Evolutionary conservation across 2,888 invertebrate species (phyloP).

Genomic region (Volucella inflata): DNA sequence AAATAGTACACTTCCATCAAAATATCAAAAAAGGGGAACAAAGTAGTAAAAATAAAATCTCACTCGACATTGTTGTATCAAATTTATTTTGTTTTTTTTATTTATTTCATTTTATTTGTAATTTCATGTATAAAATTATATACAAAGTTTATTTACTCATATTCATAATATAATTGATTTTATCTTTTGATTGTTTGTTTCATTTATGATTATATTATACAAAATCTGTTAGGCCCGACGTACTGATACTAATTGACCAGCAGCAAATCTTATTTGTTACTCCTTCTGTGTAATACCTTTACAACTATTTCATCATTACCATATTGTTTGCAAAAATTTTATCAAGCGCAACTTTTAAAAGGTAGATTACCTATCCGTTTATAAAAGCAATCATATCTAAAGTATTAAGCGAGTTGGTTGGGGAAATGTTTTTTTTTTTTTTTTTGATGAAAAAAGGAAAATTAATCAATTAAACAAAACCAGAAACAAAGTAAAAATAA

Average conservation of each 20-base stretch:
- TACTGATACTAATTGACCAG: constrained; percentile 43
- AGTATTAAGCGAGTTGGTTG: constrained; percentile 21
- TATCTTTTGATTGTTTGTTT: not conserved
- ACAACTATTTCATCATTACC: constrained; percentile 18
- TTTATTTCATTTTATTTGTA: constrained; percentile 44
- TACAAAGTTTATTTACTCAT: constrained; percentile 65
- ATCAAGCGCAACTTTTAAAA: constrained; percentile 37
- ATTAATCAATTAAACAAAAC: constrained; percentile 20
- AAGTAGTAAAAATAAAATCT: constrained; percentile 1
- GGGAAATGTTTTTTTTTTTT: constrained; percentile 9
- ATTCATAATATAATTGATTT: constrained; percentile 22
- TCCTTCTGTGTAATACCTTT: constrained; percentile 55
- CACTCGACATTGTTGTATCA: constrained; percentile 53
- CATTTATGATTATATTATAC: constrained; percentile 56
- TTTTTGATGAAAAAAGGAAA: constrained; percentile 11
- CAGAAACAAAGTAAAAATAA: constrained; percentile 21
- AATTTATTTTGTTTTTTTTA: constrained; percentile 37
- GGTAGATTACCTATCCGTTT: constrained; percentile 35
- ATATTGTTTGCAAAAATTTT: constrained; percentile 37
- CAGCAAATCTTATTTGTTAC: constrained; percentile 40
- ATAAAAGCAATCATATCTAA: not conserved
- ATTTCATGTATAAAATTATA: constrained; percentile 74
- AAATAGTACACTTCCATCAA: too few species aligned
- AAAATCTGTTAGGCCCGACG: constrained; percentile 62
- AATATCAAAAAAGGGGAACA: too few species aligned